Evolutionary conservation across 2,888 invertebrate species (phyloP), one percentile per base, ranked within the genome.

Genomic region (Euzetes globulus): DNA sequence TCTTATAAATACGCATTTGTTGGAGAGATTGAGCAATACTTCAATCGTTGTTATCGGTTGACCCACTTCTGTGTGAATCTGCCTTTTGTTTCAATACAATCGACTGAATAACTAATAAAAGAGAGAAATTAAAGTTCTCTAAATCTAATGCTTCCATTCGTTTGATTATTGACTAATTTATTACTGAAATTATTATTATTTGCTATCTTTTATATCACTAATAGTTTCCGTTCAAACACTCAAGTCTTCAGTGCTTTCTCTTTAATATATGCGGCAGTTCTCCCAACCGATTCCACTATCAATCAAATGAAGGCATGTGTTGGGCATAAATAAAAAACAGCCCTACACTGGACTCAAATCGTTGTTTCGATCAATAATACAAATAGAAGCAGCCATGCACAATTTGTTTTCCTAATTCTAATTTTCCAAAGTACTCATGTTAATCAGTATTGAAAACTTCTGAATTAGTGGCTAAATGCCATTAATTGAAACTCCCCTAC

Each of bases 51-150:
- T 41, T 41, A 68, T 68, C 37, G 37, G 27, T 22, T 68, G 68
- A 68, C 68, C 68, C 68, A 68, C 22, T 68, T 68, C 41, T 68
- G 45, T 41, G 68, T 68, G 68, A 68, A 68, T 68, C 41, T 68
- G 41, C 68, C 63, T 68, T 68, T 68, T 68, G 68, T 68, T 68
- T 68, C 22, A 68, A 41, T 68, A 68, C 6, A 68, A 22, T 41
- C 41, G 41, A 41, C 41, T 41, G 60, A 60, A 60, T 60, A 60
- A 60, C 27, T 60, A 58, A 60, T 17, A 5, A 25, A 25, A 60
- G 5, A 4, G 15, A n/a, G 1, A n/a, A 25, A 60, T 58, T 19
- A 33, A 7, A 41, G 13, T 41, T 41, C 6, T 41, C 4, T 33
- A 7, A 7, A 41, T 9, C 41, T 11, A 41, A 41, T 41, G 13